A percentile compares a stretch with the other conserved stretches of the same genome.
These are phyloP conservation scores for Ictalurus punctatus DNA, from an alignment of 2,113 vertebrate genomes.

Conservation along the genomic window DNA sequence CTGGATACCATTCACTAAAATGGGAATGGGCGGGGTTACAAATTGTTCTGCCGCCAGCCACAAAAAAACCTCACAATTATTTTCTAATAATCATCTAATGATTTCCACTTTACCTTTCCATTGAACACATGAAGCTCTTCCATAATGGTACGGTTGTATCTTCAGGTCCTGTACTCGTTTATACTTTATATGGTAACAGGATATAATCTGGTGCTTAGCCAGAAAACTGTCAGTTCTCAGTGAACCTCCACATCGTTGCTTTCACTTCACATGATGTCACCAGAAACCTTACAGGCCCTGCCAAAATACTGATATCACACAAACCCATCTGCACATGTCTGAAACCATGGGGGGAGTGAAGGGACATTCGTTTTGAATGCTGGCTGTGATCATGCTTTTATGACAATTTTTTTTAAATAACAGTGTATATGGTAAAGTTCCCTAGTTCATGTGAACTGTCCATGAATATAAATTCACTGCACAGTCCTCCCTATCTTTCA, in stretches of 20 bases:
- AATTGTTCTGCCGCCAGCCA: background rate
- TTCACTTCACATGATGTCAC: constrained; percentile 44
- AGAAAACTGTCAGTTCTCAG: constrained; percentile 30
- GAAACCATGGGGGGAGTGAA: background rate
- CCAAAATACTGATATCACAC: constrained; percentile 28
- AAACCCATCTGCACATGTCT: constrained; percentile 13
- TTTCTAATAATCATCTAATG: background rate
- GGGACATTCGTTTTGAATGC: background rate
- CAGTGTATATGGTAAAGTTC: background rate
- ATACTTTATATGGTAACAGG: constrained; percentile 26
- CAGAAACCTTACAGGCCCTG: constrained; percentile 15
- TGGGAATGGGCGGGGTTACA: background rate
- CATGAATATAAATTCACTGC: background rate
- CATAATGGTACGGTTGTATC: background rate
- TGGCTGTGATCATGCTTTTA: background rate
- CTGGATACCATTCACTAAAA: background rate
- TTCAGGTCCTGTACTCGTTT: constrained; percentile 12
- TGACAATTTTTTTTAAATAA: background rate
- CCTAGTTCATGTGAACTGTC: background rate
- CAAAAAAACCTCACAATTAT: background rate
- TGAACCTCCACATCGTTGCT: constrained; percentile 26
- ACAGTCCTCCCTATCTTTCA: background rate
- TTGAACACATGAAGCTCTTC: constrained; percentile 15
- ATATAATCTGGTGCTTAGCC: constrained; percentile 20
- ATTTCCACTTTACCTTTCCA: background rate